Conservation (phyloP, 2,113 vertebrate genomes). For the Trachemys scripta region DNA sequence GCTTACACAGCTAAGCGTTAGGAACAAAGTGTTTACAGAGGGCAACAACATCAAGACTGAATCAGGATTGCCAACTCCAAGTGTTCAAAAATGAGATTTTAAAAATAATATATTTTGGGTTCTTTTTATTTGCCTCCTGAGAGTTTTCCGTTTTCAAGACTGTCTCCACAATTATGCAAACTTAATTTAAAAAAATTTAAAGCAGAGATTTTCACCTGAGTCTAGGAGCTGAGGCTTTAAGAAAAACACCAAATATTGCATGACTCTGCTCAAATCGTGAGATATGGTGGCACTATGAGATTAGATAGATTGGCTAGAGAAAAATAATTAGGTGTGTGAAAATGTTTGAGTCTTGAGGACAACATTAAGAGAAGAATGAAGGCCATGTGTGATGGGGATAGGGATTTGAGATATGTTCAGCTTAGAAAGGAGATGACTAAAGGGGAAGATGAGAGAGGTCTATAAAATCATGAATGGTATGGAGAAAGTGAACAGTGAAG, state of each 20-base stretch:
- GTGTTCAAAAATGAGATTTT: background rate
- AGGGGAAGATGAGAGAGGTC: too few relatives aligned
- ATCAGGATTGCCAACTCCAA: background rate
- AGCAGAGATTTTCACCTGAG: background rate
- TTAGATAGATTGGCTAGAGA: background rate
- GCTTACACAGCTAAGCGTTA: background rate
- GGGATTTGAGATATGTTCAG: too few relatives aligned
- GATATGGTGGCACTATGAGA: background rate
- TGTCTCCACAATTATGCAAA: background rate
- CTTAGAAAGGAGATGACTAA: too few relatives aligned
- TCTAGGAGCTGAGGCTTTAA: background rate
- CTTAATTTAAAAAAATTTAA: background rate
- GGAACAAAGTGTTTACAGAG: constrained; percentile 31
- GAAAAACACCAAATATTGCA: constrained; percentile 37
- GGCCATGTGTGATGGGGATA: too few relatives aligned
- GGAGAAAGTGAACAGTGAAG: too few relatives aligned
- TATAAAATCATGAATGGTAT: too few relatives aligned
- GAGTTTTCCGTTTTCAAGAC: background rate
- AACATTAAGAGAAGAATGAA: too few relatives aligned
- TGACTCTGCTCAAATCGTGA: constrained; percentile 9
- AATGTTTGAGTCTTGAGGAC: too few relatives aligned
- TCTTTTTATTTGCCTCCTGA: too few relatives aligned
- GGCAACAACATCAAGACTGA: background rate
- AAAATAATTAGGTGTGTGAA: background rate
- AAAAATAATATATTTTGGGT: background rate